Evolutionary conservation across 1,140 invertebrate species (phyloP).

Genomic region (Drosophila tsacasi): DNA sequence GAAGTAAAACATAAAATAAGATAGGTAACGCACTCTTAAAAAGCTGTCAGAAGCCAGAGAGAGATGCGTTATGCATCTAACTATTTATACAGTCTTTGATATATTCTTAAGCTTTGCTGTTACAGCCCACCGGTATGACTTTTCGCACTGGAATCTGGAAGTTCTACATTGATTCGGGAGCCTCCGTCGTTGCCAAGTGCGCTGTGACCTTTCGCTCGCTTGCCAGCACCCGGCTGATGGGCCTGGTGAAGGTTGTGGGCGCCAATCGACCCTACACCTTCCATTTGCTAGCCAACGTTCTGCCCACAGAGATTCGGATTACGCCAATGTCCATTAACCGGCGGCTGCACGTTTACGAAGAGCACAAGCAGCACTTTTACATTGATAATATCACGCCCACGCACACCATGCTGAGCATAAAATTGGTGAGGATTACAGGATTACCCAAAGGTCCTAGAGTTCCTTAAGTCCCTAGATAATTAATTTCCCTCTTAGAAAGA

Average conservation of each 20-base stretch:
- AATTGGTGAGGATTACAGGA: conserved; percentile 51
- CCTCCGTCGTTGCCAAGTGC: conserved; percentile 36
- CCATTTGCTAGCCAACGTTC: conserved; percentile 57
- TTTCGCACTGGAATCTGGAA: conserved; percentile 71
- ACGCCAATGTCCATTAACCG: conserved; percentile 32
- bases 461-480: background rate
- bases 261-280: conserved; percentile 53
- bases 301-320: conserved; percentile 59
- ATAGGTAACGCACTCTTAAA: too few relatives aligned
- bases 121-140: conserved; percentile 64
- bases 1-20: too few relatives aligned
- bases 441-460: background rate
- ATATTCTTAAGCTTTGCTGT: background rate
- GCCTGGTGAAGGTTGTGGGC: conserved; percentile 68
- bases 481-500: conserved; percentile 43
- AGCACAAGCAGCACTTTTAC: conserved; percentile 51
- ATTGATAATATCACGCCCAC: conserved; percentile 77
- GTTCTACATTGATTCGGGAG: conserved; percentile 50
- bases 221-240: conserved; percentile 53
- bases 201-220: conserved; percentile 54
- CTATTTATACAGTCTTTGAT: background rate
- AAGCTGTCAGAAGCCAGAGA: too few relatives aligned
- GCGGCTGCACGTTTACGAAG: conserved; percentile 55
- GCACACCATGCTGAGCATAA: conserved; percentile 58
- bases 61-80: background rate